A percentile compares a stretch with the other conserved stretches of the same genome.
Evolutionary conservation across 2,888 invertebrate genomes (phyloP).

Genomic region (Meghimatium bilineatum): DNA sequence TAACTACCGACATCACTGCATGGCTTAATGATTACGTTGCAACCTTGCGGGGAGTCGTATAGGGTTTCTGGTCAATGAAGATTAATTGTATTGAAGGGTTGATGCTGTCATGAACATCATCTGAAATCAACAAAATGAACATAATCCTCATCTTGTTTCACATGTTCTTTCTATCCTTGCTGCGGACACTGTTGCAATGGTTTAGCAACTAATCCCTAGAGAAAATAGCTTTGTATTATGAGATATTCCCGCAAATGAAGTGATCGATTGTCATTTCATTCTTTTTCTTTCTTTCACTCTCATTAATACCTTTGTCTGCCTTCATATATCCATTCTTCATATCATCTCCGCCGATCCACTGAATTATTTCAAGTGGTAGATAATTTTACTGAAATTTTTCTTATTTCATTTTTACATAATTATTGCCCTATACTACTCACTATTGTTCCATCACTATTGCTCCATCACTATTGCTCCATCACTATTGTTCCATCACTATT

Average conservation of each 20-base stretch:
- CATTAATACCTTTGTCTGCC: background rate
- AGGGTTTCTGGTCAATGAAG: background rate
- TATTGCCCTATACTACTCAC: too few species aligned
- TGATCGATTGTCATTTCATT: background rate
- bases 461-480: background rate
- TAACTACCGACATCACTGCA: background rate
- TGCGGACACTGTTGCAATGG: background rate
- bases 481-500: background rate
- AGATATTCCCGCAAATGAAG: background rate
- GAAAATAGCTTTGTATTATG: background rate
- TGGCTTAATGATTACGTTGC: background rate
- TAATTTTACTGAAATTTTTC: too few species aligned
- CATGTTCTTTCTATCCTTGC: background rate
- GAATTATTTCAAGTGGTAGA: too few species aligned
- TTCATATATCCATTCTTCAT: background rate
- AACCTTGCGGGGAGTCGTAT: background rate
- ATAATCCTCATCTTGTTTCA: background rate
- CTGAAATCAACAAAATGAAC: background rate
- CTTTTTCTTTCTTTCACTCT: too few species aligned
- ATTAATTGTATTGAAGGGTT: background rate
- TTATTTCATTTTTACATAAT: too few species aligned
- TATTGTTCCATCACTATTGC: background rate
- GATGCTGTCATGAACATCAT: background rate
- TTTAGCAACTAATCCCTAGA: background rate
- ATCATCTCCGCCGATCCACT: background rate